Base-by-base conservation (phyloP, 2,113 vertebrate species). In the Ptyas mucosa region DNA sequence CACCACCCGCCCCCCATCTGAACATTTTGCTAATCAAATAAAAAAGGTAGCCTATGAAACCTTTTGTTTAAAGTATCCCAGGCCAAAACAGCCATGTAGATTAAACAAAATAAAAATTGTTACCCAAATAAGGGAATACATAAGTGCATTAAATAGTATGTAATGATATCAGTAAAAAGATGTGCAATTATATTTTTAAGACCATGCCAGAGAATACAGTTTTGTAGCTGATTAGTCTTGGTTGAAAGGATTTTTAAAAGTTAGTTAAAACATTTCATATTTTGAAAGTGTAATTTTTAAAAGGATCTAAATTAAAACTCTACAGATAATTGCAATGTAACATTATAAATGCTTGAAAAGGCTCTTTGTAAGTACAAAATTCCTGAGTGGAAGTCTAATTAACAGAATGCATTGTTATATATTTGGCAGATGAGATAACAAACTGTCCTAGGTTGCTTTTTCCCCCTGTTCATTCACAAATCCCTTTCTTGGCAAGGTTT, bases 41-140 rank as follows among this genome's bases (percentile, higher is more conserved):
- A 90, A 87, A 94, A 93, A 39, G 2, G 29, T 61, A 90, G 6
- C 0, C 0, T 9, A 18, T 58, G 2, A 46, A 46, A 93, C 6
- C 14, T 54, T 95, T 91, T 75, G 26, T 85, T 92, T 92, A 92
- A n/a, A 93, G 90, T 52, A 2, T 91, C 94, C 12, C 51, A 46
- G 92, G 52, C 90, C 24, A 87, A 81, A 89, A 91, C 54, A 10
- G 29, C 39, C 21, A 61, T 29, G 54, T 58, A 61, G 54, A 86
- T 85, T 58, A 94, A 88, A 94, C 87, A 91, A 92, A 94, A 69
- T 58, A 23, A 94, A 23, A 94, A 92, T 58, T 29, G 75, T 54
- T 85, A 92, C 8, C 54, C 89, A 88, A 75, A 90, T 87, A 95
- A 95, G 91, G 57, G 18, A 89, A 92, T 81, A 91, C 0, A 91